Conservation (phyloP, 2,888 invertebrate genomes). For the Cantharis nigra region DNA sequence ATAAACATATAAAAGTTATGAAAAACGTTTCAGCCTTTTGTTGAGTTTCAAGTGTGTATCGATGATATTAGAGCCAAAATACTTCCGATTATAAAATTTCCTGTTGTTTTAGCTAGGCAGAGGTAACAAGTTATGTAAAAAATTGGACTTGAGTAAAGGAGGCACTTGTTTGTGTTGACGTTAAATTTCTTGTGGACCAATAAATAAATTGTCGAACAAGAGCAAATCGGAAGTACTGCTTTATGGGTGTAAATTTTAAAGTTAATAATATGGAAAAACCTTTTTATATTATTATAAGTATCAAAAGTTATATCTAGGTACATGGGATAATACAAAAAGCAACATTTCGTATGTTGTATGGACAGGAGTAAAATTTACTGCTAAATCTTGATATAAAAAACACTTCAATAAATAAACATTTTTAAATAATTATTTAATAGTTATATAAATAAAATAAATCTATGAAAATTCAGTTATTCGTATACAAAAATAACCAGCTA, state of each 20-base stretch:
- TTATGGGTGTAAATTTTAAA: background rate
- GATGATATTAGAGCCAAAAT: background rate
- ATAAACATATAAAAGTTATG: slow-evolving; percentile 12
- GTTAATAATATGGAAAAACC: background rate
- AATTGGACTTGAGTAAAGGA: background rate
- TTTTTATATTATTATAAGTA: background rate
- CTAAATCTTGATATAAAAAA: background rate
- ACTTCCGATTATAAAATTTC: background rate
- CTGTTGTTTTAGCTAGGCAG: background rate
- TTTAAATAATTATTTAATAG: background rate
- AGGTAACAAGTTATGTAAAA: background rate
- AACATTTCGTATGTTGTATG: background rate
- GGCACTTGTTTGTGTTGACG: background rate
- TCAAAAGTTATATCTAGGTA: background rate
- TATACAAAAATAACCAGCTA: slow-evolving; percentile 8
- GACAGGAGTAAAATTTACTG: background rate
- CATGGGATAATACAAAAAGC: background rate
- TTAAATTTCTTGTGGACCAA: background rate
- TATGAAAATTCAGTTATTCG: background rate
- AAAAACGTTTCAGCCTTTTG: slow-evolving; percentile 20
- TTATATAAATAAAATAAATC: background rate
- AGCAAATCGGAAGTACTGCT: background rate
- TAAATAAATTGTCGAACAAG: background rate
- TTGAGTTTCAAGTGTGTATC: background rate
- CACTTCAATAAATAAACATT: background rate